Conservation (phyloP, 2,113 vertebrate species). For the Stigmatopora argus region DNA sequence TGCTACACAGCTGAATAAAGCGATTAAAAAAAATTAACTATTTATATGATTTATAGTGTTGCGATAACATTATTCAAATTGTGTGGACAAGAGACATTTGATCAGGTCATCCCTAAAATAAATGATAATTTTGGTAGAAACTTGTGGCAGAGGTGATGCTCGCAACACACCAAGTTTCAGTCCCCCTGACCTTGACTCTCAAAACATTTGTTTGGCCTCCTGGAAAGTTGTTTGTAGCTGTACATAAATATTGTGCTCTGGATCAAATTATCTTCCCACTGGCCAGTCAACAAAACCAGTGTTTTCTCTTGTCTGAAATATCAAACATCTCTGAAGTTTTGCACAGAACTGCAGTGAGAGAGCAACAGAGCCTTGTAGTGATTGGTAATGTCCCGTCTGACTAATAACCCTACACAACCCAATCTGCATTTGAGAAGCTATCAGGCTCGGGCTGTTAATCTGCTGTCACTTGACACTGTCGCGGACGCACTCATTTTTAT, state of each 20-base stretch:
- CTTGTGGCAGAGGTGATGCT: conserved; percentile 16
- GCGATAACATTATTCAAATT: too few species aligned
- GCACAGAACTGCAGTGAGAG: conserved; percentile 14
- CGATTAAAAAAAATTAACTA: too few species aligned
- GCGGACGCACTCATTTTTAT: conserved; percentile 34
- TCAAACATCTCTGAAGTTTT: conserved; percentile 31
- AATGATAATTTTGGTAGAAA: conserved; percentile 18
- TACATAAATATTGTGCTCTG: conserved; percentile 17
- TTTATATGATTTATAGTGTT: too few species aligned
- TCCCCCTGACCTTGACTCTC: conserved; percentile 17
- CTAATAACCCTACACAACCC: conserved; percentile 3
- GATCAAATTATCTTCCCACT: conserved; percentile 22
- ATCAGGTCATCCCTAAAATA: too few species aligned
- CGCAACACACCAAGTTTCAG: conserved; percentile 21
- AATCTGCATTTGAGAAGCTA: background rate
- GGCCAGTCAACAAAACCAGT: conserved; percentile 38
- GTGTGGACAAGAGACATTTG: too few species aligned
- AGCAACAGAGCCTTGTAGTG: conserved; percentile 24
- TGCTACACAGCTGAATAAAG: too few species aligned
- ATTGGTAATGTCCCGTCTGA: conserved; percentile 31
- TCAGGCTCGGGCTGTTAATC: conserved; percentile 23
- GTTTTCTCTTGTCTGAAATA: conserved; percentile 44
- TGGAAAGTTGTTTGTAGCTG: conserved; percentile 14
- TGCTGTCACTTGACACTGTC: conserved; percentile 39
- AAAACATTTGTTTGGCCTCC: conserved; percentile 28